phyloP scores from a whole-genome alignment of 1,140 invertebrate species.

The Reticulitermes speratus region DNA sequence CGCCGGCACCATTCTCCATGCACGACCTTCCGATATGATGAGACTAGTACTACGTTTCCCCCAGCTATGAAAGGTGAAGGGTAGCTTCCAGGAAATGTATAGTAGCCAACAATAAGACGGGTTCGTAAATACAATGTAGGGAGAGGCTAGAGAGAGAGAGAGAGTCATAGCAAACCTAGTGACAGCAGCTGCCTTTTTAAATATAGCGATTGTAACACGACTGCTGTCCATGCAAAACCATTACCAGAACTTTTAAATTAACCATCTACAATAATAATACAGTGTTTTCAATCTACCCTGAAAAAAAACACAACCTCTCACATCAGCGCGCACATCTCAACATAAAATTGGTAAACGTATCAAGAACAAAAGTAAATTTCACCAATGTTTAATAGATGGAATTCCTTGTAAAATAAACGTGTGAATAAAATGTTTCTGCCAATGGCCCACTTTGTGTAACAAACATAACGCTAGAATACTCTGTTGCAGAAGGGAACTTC shows the following conservation, averaged over 20 bases:
- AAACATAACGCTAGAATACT: too few species aligned
- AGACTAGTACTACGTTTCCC: neutral
- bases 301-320: neutral
- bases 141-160: neutral
- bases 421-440: too few species aligned
- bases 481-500: too few species aligned
- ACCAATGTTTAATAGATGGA: too few species aligned
- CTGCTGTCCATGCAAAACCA: neutral
- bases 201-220: neutral
- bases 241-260: neutral
- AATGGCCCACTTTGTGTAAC: too few species aligned
- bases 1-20: neutral
- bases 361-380: too few species aligned
- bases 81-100: neutral
- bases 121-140: neutral
- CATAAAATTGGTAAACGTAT: too few species aligned
- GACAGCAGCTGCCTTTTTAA: slow-evolving; percentile 5
- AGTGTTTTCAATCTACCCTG: neutral
- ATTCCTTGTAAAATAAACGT: too few species aligned
- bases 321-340: neutral
- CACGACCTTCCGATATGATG: neutral
- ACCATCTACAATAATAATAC: neutral
- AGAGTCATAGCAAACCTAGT: neutral
- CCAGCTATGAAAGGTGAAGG: neutral
- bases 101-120: neutral